phyloP scores from a whole-genome alignment of 2,113 vertebrate genomes.

The Bostrychus sinensis region DNA sequence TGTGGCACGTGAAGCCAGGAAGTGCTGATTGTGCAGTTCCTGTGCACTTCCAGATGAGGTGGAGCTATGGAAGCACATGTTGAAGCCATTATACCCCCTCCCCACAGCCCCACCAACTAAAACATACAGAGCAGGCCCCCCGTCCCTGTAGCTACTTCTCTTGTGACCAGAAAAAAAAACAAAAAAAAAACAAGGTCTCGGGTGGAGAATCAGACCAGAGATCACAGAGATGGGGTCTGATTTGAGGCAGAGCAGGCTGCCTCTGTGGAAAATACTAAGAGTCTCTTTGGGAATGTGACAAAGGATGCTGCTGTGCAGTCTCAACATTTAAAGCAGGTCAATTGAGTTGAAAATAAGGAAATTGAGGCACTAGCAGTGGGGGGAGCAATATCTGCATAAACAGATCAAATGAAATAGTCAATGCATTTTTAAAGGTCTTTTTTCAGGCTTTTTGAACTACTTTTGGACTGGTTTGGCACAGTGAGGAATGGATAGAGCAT shows the following conservation, averaged over 20 bases:
- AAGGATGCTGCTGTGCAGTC: neutral
- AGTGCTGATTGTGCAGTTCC: constrained; percentile 75
- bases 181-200: constrained; percentile 55
- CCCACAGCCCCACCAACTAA: constrained; percentile 44
- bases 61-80: constrained; percentile 66
- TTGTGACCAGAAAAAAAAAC: constrained; percentile 53
- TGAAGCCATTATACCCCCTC: constrained; percentile 75
- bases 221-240: constrained; percentile 17
- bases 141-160: constrained; percentile 58
- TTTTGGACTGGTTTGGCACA: too few species aligned
- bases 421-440: too few species aligned
- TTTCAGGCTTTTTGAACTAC: too few species aligned
- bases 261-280: constrained; percentile 15
- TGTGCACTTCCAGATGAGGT: constrained; percentile 56
- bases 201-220: constrained; percentile 40
- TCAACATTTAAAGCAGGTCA: constrained; percentile 2
- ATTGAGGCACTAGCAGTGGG: neutral
- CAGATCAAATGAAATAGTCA: neutral
- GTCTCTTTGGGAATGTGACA: neutral
- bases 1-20: constrained; percentile 61
- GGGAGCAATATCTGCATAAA: neutral
- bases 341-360: constrained; percentile 3
- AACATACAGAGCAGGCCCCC: constrained; percentile 64
- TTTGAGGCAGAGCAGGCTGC: constrained; percentile 27
- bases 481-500: too few species aligned